Base-by-base conservation (phyloP, 2,797 vertebrate genomes). In the Arnoldichthys spilopterus region DNA sequence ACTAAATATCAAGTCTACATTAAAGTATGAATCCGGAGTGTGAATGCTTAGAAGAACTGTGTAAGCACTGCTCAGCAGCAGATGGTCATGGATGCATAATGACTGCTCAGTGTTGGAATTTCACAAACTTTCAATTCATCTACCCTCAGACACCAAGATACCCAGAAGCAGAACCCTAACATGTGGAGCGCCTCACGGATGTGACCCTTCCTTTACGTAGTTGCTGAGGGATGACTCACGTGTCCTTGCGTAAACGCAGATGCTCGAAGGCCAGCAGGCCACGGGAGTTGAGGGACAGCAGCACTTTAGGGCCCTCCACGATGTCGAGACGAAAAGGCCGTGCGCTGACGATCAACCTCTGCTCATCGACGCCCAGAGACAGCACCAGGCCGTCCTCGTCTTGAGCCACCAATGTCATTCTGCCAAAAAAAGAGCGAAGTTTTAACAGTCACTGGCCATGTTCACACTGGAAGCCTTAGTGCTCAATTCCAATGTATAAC, bases 191-290 rank as follows among this genome's bases (percentile, higher is more conserved):
- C 22, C 8, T 26, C 1, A 56, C 18, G 22, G 26, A 26, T 26
- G 24, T 12, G 22, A 56, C 8, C 54, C 54, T 56, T n/a, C 12
- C 12, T 58, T 28, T 58, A 58, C 28, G 28, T 11, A 13, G 24
- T 12, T 1, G 53, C 56, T 28, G 56, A 28, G 56, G 69, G 40
- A 24, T 6, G 80, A 95, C 97, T 97, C 94, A 98, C 97, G 96
- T 96, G 95, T 96, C 95, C 94, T 95, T 96, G 88, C 94, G 95
- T 54, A 90, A 92, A 76, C 96, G 93, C 84, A 96, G 94, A 78
- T 96, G 96, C 89, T 98, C 97, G 7, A 97, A 96, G n/a, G 92
- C 88, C 84, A 98, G 88, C 53, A 98, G 94, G 63, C 97, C 97
- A 0, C 96, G 94, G 0, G 97, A 96, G 85, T 98, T 98, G 74